phyloP scores from a whole-genome alignment of 2,113 vertebrate genomes.

The human (Homo sapiens) region GRCh38 chr7:30699001-30699500 shows the following conservation, averaged over 20 bases:
- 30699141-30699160: not conserved
- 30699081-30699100: not conserved
- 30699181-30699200: not conserved
- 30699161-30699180: not conserved
- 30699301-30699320: not conserved
- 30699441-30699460: not conserved
- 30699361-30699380: not conserved
- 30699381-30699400: not conserved
- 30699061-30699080: not conserved
- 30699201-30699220: not conserved
- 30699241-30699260: too few species aligned
- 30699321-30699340: not conserved
- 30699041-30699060: accelerated
- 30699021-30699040: not conserved
- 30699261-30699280: not conserved
- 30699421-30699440: not conserved
- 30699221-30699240: not conserved
- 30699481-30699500: not conserved
- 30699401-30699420: not conserved
- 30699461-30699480: not conserved
- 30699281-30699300: accelerated
- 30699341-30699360: not conserved
- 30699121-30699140: not conserved
- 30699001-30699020: not conserved
- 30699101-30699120: not conserved